phyloP scores from a whole-genome alignment of 2,113 vertebrate species.

The Hystrix brachyura region DNA sequence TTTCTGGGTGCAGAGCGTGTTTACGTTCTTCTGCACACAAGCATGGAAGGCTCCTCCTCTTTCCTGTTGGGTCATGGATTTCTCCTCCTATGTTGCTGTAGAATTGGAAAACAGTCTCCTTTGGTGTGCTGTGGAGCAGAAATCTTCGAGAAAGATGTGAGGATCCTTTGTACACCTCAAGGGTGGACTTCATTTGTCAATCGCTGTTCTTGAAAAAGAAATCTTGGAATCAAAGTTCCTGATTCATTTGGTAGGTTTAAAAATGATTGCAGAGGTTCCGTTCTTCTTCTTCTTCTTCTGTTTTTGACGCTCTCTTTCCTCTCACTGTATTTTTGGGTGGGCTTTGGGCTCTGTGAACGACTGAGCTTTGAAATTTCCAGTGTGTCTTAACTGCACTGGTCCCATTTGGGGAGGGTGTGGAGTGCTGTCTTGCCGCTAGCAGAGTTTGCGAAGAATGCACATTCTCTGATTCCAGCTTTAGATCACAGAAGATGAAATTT shows the following conservation, averaged over 20 bases:
- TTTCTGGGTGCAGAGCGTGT: accelerated
- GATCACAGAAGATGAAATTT: neutral
- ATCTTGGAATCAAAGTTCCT: neutral
- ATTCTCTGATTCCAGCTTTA: neutral
- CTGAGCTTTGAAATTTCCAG: neutral
- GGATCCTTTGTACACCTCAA: neutral
- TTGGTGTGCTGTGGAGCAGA: neutral
- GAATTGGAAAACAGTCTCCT: too few relatives aligned
- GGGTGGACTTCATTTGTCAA: neutral
- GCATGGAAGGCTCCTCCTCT: neutral
- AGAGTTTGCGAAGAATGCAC: neutral
- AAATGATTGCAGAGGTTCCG: neutral
- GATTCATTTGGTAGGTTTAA: neutral
- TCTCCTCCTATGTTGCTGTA: neutral
- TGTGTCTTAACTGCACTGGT: neutral
- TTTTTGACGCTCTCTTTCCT: neutral
- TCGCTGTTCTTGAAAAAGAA: neutral
- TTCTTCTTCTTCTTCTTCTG: neutral
- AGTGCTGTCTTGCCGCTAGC: neutral
- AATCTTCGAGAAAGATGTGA: neutral
- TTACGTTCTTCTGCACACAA: neutral
- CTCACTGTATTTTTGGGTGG: neutral
- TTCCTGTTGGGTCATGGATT: neutral
- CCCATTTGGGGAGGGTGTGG: neutral
- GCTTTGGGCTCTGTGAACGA: neutral